These are phyloP conservation scores for Crossaster papposus DNA, from an alignment of 53 echinoderm and acorn worm species.

Conservation along the genomic window DNA sequence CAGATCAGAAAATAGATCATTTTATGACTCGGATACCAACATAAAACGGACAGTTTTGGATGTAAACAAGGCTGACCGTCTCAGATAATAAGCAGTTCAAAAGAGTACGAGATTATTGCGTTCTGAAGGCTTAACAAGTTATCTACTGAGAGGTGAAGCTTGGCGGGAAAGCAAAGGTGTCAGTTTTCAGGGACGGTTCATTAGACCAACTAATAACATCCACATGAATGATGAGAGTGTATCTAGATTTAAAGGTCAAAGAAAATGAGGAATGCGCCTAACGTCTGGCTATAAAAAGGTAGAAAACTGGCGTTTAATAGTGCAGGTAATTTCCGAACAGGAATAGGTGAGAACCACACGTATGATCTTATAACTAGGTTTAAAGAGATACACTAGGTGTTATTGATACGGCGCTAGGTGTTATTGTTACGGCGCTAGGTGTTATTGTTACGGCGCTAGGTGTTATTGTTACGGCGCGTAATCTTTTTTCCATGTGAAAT, in stretches of 20 bases:
- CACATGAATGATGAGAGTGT: not conserved
- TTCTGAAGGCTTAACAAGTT: not conserved
- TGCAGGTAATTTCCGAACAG: not conserved
- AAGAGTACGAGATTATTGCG: not conserved
- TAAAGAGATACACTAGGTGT: too few relatives aligned
- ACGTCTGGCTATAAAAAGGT: not conserved
- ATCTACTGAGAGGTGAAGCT: not conserved
- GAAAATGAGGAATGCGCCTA: not conserved
- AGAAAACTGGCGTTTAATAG: not conserved
- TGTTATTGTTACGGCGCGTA: not conserved
- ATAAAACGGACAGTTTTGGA: slow-evolving; percentile 1
- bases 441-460: not conserved
- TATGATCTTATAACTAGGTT: too few relatives aligned
- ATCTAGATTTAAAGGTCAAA: not conserved
- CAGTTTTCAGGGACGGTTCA: not conserved
- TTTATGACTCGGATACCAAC: not conserved
- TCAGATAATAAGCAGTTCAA: not conserved
- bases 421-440: not conserved
- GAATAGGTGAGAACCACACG: too few relatives aligned
- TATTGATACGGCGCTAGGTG: too few relatives aligned
- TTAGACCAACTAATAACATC: not conserved
- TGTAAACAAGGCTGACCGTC: not conserved
- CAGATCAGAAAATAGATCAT: slow-evolving; percentile 17
- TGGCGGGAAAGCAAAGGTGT: not conserved
- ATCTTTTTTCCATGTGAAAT: not conserved